Percentiles rank a stretch among this genome's conserved stretches.
Evolutionary conservation across 2,113 vertebrate species (phyloP).

Genomic region (Toxostoma redivivum): DNA sequence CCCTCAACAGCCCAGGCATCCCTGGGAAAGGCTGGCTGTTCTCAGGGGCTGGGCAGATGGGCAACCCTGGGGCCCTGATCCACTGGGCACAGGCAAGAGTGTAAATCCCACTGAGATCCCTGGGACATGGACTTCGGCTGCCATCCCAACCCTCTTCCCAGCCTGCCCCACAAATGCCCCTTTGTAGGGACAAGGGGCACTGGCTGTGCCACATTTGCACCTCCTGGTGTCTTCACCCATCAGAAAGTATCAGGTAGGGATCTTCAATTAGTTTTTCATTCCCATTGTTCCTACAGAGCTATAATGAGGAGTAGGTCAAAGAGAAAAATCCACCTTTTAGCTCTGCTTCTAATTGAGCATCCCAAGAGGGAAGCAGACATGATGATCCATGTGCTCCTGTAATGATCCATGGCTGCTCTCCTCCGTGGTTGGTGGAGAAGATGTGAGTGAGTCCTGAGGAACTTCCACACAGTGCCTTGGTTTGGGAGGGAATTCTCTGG

Average conservation of each 20-base stretch:
- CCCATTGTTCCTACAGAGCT: not conserved
- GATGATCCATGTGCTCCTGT: not conserved
- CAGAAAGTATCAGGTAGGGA: not conserved
- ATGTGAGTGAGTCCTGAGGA: not conserved
- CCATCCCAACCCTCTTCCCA: not conserved
- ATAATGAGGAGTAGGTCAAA: not conserved
- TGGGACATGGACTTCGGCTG: not conserved
- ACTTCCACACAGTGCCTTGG: not conserved
- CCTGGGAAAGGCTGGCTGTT: not conserved
- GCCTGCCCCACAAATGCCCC: not conserved
- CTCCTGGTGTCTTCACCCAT: not conserved
- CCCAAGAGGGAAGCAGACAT: fast-evolving
- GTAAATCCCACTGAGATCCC: not conserved
- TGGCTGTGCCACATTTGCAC: not conserved
- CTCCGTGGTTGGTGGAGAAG: not conserved
- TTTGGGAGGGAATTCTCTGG: not conserved
- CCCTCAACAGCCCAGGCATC: too few species aligned
- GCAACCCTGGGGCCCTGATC: not conserved
- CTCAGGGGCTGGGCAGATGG: not conserved
- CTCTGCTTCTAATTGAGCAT: not conserved
- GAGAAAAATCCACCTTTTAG: not conserved
- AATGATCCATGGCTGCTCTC: not conserved
- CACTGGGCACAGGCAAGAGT: not conserved
- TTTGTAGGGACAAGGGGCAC: not conserved
- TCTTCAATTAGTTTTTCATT: not conserved